Evolutionary conservation across 2,797 vertebrate species (phyloP).

Genomic region (Rhabdomys pumilio): DNA sequence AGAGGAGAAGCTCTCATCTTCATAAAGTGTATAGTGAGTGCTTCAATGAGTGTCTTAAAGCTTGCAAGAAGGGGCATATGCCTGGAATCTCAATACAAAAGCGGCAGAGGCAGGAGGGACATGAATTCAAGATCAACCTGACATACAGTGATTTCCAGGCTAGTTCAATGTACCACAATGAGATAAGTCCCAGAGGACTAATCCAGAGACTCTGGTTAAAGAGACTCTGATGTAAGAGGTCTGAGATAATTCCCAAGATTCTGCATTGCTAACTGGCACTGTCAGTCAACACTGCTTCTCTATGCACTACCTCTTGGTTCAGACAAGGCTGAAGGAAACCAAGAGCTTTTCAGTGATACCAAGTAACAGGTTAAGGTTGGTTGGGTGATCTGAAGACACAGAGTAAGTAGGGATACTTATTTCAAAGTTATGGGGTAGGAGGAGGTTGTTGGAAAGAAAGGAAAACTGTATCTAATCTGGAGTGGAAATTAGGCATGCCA

Average conservation of each 20-base stretch:
- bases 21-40: neutral
- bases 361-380: neutral
- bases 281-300: neutral
- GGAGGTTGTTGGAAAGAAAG: neutral
- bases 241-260: neutral
- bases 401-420: neutral
- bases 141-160: no score
- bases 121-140: neutral
- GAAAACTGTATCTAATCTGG: neutral
- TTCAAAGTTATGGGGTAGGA: neutral
- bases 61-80: neutral
- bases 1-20: neutral
- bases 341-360: neutral
- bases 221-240: neutral
- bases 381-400: neutral
- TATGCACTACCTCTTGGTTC: neutral
- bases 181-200: neutral
- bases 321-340: neutral
- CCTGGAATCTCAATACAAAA: neutral
- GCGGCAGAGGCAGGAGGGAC: neutral
- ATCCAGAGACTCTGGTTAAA: neutral
- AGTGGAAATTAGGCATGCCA: neutral
- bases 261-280: neutral
- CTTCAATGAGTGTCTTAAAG: neutral
- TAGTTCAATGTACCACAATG: neutral